A percentile compares a stretch with the other conserved stretches of the same genome.
Evolutionary conservation across 2,888 invertebrate genomes (phyloP).

Genomic region (Troides aeacus): DNA sequence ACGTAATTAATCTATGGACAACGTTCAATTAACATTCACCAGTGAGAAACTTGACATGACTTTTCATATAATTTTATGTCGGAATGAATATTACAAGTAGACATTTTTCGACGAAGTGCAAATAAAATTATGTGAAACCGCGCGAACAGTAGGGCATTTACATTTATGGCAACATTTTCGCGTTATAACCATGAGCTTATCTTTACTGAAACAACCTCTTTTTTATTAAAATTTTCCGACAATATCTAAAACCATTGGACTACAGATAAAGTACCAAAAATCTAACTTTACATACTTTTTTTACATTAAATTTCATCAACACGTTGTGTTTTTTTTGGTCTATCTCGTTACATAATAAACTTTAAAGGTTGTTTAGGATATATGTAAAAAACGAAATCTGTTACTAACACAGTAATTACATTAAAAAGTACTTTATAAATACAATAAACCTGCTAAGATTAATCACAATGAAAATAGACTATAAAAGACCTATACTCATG

Average conservation of each 20-base stretch:
- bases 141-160: conserved; percentile 19
- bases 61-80: background rate
- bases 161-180: conserved; percentile 15
- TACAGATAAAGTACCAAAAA: background rate
- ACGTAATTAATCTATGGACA: background rate
- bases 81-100: conserved; percentile 8
- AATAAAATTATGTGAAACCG: conserved; percentile 21
- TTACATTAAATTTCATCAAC: background rate
- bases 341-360: background rate
- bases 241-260: background rate
- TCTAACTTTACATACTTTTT: background rate
- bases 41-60: background rate
- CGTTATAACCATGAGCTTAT: conserved; percentile 17
- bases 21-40: background rate
- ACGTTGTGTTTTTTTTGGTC: background rate
- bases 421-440: background rate
- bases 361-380: background rate
- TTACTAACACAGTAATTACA: background rate
- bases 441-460: background rate
- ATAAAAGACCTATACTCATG: background rate
- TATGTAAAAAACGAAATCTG: background rate
- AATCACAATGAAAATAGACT: background rate
- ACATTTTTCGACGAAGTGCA: background rate
- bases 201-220: conserved; percentile 6
- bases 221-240: background rate